Evolutionary conservation across 2,797 vertebrate genomes (phyloP), one percentile per base, ranked within the genome.

Genomic region (Macropodus opercularis): DNA sequence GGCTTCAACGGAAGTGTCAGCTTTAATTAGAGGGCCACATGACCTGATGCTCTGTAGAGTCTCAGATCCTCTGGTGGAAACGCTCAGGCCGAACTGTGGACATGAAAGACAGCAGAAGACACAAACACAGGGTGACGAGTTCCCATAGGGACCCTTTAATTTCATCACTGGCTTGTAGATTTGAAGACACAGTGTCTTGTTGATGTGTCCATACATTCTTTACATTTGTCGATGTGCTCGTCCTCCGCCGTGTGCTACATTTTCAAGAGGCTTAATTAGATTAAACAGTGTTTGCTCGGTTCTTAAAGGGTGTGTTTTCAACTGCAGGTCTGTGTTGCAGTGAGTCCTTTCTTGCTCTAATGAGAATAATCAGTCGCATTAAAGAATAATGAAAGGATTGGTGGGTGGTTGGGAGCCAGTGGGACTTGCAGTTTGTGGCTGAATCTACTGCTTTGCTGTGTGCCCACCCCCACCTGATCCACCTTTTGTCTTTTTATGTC

Each of bases 11-110:
- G 75, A 80, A 34, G 84, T 55, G 85, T 84, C 73, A 56, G 72
- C 44, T 76, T 86, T 90, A 82, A 89, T 75, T 88, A 85, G 78
- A 70, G 44, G 64, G 61, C 67, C 74, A 61, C 65, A 64, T 17
- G 21, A 80, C 67, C 41, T 57, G 75, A 85, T 4, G 31, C 48
- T 47, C 63, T 14, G 75, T 90, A 90, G 91, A 85, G 72, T 61
- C 59, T 68, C 72, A 69, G 56, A 73, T 71, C 63, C 62, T 63
- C 48, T n/a, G n/a, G 58, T 59, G 48, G 42, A 56, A 13, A 58
- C 2, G 15, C 49, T 56, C 55, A 39, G 24, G 69, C 26, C 19
- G 9, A 15, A 19, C 17, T 5, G 0, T n/a, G n/a, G 4, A 50
- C 60, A 68, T 54, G 65, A 31, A 38, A 47, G 56, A 36, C 29